phyloP scores from a whole-genome alignment of 1,140 invertebrate species.

The Polyergus mexicanus region DNA sequence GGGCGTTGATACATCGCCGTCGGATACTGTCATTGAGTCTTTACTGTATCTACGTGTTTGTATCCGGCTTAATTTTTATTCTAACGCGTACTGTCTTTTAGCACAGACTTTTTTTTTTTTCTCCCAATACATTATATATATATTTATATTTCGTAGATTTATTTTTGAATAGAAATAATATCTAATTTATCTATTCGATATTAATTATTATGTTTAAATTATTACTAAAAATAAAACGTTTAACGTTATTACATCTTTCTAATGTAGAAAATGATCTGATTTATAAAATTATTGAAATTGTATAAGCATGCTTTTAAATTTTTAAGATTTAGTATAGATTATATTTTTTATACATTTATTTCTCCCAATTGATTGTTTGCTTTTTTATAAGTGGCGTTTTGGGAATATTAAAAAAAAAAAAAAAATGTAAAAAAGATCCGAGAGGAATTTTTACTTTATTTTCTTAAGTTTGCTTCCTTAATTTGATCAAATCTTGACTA shows the following conservation, averaged over 20 bases:
- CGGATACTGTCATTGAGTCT: constrained; percentile 30
- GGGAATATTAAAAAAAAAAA: too few species aligned
- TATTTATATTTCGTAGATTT: background rate
- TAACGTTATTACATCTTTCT: too few species aligned
- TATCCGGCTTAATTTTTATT: background rate
- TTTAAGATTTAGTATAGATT: too few species aligned
- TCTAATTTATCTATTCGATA: background rate
- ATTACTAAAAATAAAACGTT: background rate
- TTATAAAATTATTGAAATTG: too few species aligned
- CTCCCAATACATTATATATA: background rate
- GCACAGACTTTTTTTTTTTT: background rate
- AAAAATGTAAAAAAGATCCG: too few species aligned
- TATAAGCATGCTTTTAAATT: too few species aligned
- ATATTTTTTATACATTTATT: too few species aligned
- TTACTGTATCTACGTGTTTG: constrained; percentile 18
- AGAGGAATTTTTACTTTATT: background rate
- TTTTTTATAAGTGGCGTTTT: too few species aligned
- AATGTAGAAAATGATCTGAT: too few species aligned
- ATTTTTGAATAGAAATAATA: background rate
- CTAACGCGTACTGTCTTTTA: background rate
- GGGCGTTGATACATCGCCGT: constrained; percentile 36
- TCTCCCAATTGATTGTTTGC: too few species aligned
- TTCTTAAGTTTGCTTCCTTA: background rate
- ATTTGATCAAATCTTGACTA: background rate
- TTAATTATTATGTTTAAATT: background rate